phyloP scores from a whole-genome alignment of 2,888 invertebrate genomes.

The Harpalus rubripes region DNA sequence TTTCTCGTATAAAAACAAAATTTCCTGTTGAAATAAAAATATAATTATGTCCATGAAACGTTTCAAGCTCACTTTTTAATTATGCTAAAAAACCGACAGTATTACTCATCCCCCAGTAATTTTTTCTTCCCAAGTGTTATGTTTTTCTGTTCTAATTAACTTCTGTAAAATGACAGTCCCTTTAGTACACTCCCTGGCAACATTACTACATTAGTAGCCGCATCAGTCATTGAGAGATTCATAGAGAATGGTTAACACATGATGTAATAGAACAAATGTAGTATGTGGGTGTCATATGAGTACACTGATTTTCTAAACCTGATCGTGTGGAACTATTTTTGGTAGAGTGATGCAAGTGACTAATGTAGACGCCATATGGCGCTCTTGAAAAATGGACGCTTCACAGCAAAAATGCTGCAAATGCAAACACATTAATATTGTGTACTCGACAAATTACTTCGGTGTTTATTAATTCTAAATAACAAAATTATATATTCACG shows the following conservation, averaged over 20 bases:
- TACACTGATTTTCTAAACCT: not conserved
- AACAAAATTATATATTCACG: not conserved
- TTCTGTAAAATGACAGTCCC: conserved; percentile 9
- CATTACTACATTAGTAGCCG: not conserved
- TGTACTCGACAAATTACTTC: not conserved
- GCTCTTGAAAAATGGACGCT: conserved; percentile 9
- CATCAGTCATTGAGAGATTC: too few species aligned
- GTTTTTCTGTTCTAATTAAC: conserved; percentile 10
- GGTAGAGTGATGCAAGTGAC: conserved; percentile 7
- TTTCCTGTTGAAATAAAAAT: not conserved
- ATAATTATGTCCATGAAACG: not conserved
- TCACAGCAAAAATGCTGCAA: not conserved
- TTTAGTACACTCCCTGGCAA: not conserved
- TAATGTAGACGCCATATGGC: conserved; percentile 14
- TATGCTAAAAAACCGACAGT: not conserved
- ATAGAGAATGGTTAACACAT: not conserved
- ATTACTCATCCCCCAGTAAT: not conserved
- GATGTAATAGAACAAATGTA: not conserved
- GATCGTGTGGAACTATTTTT: conserved; percentile 9
- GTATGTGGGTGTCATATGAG: not conserved
- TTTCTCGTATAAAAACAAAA: too few species aligned
- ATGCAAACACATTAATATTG: conserved; percentile 6
- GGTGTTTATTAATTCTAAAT: not conserved
- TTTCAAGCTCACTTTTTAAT: not conserved
- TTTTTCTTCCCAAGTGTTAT: conserved; percentile 4